Percentiles rank a stretch among this genome's conserved stretches.
These are phyloP conservation scores for Zaprionus capensis DNA, from an alignment of 1,140 invertebrate genomes.

Conservation along the genomic window DNA sequence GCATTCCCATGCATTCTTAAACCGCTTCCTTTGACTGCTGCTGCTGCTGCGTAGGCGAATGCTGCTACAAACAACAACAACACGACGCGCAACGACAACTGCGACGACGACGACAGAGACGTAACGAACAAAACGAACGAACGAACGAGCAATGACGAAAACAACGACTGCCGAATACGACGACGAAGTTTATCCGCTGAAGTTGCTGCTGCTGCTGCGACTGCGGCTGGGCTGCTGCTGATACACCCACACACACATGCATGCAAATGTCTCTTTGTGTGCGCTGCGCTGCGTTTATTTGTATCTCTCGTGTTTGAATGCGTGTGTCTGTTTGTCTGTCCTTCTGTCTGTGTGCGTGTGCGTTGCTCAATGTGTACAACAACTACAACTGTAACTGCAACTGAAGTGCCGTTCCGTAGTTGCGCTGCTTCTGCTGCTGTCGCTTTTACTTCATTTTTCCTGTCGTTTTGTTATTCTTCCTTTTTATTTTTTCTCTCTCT, in stretches of 20 bases:
- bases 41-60: slow-evolving; percentile 67
- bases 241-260: slow-evolving; percentile 63
- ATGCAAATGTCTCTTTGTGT: slow-evolving; percentile 51
- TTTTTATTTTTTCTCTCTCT: slow-evolving; percentile 28
- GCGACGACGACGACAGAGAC: slow-evolving; percentile 1
- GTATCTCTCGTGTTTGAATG: slow-evolving; percentile 20
- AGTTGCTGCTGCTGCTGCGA: slow-evolving; percentile 51
- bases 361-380: slow-evolving; percentile 39
- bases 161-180: slow-evolving; percentile 33
- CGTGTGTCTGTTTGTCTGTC: background rate
- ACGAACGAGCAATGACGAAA: slow-evolving; percentile 28
- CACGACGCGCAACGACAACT: slow-evolving; percentile 17
- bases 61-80: slow-evolving; percentile 41
- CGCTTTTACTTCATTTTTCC: slow-evolving; percentile 55
- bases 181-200: slow-evolving; percentile 59
- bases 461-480: slow-evolving; percentile 45
- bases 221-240: slow-evolving; percentile 29
- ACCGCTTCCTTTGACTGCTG: slow-evolving; percentile 48
- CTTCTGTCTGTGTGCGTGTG: background rate
- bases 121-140: slow-evolving; percentile 38
- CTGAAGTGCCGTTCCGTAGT: slow-evolving; percentile 56
- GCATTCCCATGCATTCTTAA: slow-evolving; percentile 56
- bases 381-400: slow-evolving; percentile 58
- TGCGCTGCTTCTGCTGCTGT: slow-evolving; percentile 46
- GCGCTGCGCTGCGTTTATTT: slow-evolving; percentile 32